Evolutionary conservation across 2,888 invertebrate species (phyloP), one percentile per base, ranked within the genome.

Genomic region (Stenurella melanura): DNA sequence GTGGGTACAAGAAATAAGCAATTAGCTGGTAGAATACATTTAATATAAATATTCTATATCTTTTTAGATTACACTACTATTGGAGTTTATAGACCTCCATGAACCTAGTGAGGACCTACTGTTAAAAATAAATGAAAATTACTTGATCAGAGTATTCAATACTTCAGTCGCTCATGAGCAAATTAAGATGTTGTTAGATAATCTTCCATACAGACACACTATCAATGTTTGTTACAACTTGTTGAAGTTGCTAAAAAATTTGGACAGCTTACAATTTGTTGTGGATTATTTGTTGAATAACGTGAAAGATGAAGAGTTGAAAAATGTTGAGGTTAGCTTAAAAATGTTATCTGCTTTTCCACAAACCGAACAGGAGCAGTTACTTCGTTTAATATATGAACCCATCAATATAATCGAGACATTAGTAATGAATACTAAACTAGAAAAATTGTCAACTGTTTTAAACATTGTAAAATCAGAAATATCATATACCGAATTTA

Each of bases 391-490:
- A 21, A 91, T 95, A 19, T 92, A 92, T 64, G 92, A 92, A 80
- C 97, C 97, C 0, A 87, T 95, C 57, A 89, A 95, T 4, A 94
- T 97, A 85, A 90, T 97, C 10, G 97, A 97, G 86, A 96, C 96
- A 87, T 91, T 96, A 71, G 88, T 97, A 12, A 97, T 97, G 96
- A 97, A 97, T 86, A 94, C 93, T 0, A 94, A 94, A 86, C 90
- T 96, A 69, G 95, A 95, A 82, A 90, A 91, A 69, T 89, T 96
- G 9, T 90, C 92, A 0, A 91, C 90, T 56, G 92, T 95, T 4
- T 86, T 96, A 30, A 90, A 91, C n/a, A 90, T 91, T 30, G 91
- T 94, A 17, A 90, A 91, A n/a, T 89, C 91, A 0, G 85, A 87
- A 76, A 76, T 89, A 18, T 73, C 84, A 19, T 81, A 84, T 42